Evolutionary conservation across 2,797 vertebrate species (phyloP).

Genomic region (Adrianichthys oophorus): DNA sequence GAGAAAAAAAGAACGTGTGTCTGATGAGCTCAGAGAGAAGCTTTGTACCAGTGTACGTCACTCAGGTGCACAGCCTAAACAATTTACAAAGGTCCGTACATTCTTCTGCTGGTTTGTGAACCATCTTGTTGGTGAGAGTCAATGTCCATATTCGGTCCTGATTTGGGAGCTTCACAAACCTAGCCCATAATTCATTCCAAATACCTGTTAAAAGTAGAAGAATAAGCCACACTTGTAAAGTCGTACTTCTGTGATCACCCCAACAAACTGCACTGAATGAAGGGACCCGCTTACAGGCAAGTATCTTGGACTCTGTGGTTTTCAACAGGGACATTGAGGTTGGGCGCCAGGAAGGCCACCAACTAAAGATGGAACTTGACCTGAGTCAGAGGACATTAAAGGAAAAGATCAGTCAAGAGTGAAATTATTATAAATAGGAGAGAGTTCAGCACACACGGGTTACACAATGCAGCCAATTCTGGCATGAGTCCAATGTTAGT

Average conservation of each 20-base stretch:
- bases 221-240: neutral
- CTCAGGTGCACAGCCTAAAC: neutral
- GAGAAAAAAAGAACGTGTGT: neutral
- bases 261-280: neutral
- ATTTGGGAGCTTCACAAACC: constrained; percentile 86
- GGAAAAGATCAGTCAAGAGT: neutral
- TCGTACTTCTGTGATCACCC: neutral
- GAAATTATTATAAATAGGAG: neutral
- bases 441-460: neutral
- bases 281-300: constrained; percentile 80
- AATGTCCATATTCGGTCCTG: constrained; percentile 89
- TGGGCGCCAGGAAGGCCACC: constrained; percentile 90
- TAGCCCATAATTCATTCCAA: constrained; percentile 84
- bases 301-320: constrained; percentile 89
- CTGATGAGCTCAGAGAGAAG: neutral
- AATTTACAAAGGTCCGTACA: constrained; percentile 34
- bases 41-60: neutral
- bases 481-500: constrained; percentile 8
- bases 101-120: constrained; percentile 47
- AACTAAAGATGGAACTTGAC: constrained; percentile 80
- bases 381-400: constrained; percentile 40
- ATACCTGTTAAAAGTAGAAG: constrained; percentile 74
- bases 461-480: neutral
- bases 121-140: constrained; percentile 73
- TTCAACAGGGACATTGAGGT: constrained; percentile 93